Evolutionary conservation across 1,140 invertebrate genomes (phyloP), one percentile per base, ranked within the genome.

Genomic region (Proctacanthus coquilletti): DNA sequence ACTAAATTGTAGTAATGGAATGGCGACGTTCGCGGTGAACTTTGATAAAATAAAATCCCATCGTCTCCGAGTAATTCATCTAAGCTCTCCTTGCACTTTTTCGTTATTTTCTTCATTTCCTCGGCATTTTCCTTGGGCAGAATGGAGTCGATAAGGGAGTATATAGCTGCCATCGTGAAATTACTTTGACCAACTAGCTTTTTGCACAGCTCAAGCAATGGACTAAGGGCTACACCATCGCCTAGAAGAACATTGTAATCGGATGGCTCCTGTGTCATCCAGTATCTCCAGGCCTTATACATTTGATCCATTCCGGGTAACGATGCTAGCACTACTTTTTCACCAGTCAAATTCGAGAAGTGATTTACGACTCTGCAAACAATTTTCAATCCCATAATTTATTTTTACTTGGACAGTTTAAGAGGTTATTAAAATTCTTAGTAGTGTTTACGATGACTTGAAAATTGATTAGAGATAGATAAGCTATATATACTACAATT

Each of bases 31-130:
- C 67, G 68, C 1, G 91, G 85, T 41, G 80, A 75, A 2, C 81
- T 77, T 17, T 89, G 87, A 59, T 83, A 93, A 21, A 96, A 51
- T 3, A 96, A 62, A 6, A 97, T 74, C 0, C 84, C 86, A 61
- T 91, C 70, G 3, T 78, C 62, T 13, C 77, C 75, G 10, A 94
- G 64, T 37, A 79, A 59, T 19, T 76, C 65, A 73, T 83, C 21
- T 50, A 84, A 49, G 40, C 71, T 69, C 9, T 71, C 51, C 33
- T 64, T 70, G 41, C 82, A 65, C 33, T 68, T 62, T 15, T 56
- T 54, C 6, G 74, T 77, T 10, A 70, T 49, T 27, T 65, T 57
- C 46, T 69, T 65, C 4, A 76, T 78, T 71, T 80, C 77, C 37
- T 67, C 57, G 18, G 52, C 50, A 35, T 75, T 68, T 31, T 72